Evolutionary conservation across 2,888 invertebrate genomes (phyloP), one percentile per base, ranked within the genome.

Genomic region (Xestia rhomboidea): DNA sequence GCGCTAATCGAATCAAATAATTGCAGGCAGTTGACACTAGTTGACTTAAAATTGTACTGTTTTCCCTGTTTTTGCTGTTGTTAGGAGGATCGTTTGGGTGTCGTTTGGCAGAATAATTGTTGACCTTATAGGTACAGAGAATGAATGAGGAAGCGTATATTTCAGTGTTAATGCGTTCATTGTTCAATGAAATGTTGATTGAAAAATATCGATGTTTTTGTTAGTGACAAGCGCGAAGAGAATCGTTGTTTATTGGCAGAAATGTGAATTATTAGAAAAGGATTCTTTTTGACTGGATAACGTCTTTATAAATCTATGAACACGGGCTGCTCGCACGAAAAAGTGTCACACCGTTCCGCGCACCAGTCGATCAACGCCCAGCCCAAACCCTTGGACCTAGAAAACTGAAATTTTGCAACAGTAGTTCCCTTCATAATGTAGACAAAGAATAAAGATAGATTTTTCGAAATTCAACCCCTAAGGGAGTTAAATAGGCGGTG

Each of bases 11-110:
- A 88, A 91, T 90, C 86, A 90, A 89, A 90, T 90, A 91, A 91
- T 91, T 91, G 85, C 69, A 73, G 77, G 75, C 78, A 90, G 85
- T 91, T 91, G 88, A 90, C 91, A 86, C 88, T 88, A 82, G 88
- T 90, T 90, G 85, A 89, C 89, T 83, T 82, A 79, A 82, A 89
- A 88, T 90, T 87, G 85, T 82, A 27, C 67, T 54, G 87, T 82
- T 82, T 79, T 79, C 63, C 51, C 68, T 41, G 68, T 81, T 81
- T 73, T 72, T 74, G 73, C 57, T 51, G 60, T 69, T 76, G 63
- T 69, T 67, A 41, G 34, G 64, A 66, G 30, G 30, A 69, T 46
- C 54, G 62, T 71, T 68, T 46, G 75, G 67, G 44, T 83, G 21
- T 62, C 34, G 46, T 27, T 68, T 54, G 57, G 30, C 24, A 24